Evolutionary conservation across 2,113 vertebrate species (phyloP).

Genomic region (Sinocyclocheilus anophthalmus): DNA sequence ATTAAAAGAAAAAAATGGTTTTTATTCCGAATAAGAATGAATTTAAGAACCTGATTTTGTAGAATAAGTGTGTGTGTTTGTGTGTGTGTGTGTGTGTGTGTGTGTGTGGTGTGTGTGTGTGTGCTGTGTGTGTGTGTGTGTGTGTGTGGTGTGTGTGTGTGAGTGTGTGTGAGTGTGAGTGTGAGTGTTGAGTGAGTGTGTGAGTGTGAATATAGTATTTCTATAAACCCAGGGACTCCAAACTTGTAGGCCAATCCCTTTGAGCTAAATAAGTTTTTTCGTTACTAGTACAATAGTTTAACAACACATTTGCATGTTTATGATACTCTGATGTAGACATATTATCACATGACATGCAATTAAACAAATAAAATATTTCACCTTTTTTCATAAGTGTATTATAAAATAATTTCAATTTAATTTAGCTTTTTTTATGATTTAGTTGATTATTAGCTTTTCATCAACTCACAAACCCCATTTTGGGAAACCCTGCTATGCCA

Average conservation of each 20-base stretch:
- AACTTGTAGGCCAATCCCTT: background rate
- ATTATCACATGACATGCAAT: background rate
- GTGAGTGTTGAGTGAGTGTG: too few relatives aligned
- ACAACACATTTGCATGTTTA: background rate
- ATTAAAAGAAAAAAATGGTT: too few relatives aligned
- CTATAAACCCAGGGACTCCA: too few relatives aligned
- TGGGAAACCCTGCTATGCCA: too few relatives aligned
- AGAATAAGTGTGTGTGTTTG: background rate
- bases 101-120: background rate
- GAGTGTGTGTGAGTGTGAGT: background rate
- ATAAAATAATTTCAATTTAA: background rate
- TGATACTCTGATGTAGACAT: background rate
- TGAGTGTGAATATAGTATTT: background rate
- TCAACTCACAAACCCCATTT: too few relatives aligned
- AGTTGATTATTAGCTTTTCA: background rate
- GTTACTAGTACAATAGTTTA: too few relatives aligned
- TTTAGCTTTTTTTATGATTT: background rate
- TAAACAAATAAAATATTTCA: background rate
- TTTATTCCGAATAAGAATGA: too few relatives aligned
- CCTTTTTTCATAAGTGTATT: background rate
- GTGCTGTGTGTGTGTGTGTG: fast-evolving
- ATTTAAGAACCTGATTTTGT: too few relatives aligned
- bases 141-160: background rate
- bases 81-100: background rate
- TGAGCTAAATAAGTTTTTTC: too few relatives aligned